Percentiles rank a stretch among this genome's conserved stretches.
These are phyloP conservation scores for Orycteropus afer DNA, from an alignment of 2,113 vertebrate genomes.

Conservation along the genomic window DNA sequence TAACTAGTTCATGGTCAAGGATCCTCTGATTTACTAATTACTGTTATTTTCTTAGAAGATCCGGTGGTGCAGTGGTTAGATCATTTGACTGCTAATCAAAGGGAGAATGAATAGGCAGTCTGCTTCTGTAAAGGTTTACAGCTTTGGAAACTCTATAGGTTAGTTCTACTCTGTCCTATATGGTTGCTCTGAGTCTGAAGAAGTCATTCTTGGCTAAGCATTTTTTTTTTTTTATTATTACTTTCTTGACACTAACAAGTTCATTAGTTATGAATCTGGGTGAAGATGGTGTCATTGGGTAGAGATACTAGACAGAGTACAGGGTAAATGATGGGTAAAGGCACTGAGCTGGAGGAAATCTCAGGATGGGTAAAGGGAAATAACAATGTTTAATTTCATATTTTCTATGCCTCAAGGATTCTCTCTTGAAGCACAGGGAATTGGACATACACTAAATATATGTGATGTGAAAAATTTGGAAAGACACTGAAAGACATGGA, in stretches of 20 bases:
- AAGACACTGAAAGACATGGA: neutral
- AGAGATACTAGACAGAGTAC: neutral
- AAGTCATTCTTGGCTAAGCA: no score
- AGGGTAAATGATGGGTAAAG: no score
- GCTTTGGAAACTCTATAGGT: no score
- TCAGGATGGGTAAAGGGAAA: neutral
- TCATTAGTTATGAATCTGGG: neutral
- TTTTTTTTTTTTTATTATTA: no score
- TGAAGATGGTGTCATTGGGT: neutral
- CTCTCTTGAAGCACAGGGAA: neutral
- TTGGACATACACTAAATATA: neutral
- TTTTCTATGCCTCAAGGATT: neutral
- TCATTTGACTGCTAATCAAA: no score
- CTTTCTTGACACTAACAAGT: neutral
- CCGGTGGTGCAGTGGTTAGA: no score
- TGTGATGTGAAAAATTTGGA: neutral
- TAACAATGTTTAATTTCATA: neutral
- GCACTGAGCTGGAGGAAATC: neutral
- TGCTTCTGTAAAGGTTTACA: no score
- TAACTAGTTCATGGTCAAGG: no score
- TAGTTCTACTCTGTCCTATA: no score
- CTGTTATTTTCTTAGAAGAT: neutral
- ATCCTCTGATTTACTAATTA: no score
- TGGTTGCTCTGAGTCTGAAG: no score
- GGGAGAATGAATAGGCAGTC: no score